Base-by-base conservation (phyloP, 2,888 invertebrate species). In the Hydriomena furcata region DNA sequence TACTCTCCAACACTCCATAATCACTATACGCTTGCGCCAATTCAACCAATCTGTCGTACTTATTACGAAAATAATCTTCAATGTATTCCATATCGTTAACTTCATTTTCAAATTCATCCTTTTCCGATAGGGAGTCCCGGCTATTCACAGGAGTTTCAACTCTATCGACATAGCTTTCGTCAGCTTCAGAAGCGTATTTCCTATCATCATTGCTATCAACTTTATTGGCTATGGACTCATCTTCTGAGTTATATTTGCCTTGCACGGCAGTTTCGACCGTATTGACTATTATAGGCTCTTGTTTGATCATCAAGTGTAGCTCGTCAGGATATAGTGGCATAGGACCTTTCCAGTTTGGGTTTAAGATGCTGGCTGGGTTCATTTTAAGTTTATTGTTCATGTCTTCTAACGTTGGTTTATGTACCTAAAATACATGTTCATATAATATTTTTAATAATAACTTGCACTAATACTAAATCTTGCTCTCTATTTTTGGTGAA, bases 21-120 rank as follows among this genome's bases (percentile, higher is more conserved):
- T 89, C 89, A 50, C 88, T 89, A 24, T 89, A 89, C 0, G 88
- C 88, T 68, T 89, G 88, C 0, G 86, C 84, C 65, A 83, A 68
- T 55, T 73, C 63, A 0, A 66, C 76, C 7, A 82, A 42, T 36
- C 69, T 79, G 11, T 73, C 69, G 38, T 76, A 73, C 57, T 79
- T 82, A 28, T 64, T 71, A 8, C 69, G 63, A 1, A 77, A 30
- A 62, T 84, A 83, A 31, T 81, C 79, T 61, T 85, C 82, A 1
- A 83, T 59, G 28, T 85, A 83, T 37, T 87, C 75, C 0, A 73
- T 51, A 36, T 87, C 83, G 1, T 63, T 69, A 0, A 68, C n/a
- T 11, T 66, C 58, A 3, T 45, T 52, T 17, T 64, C 65, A 2
- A 44, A 47, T 20, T 68, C 60, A 7, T 68, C 65, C 2, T 43